A percentile compares a stretch with the other conserved stretches of the same genome.
phyloP scores from a whole-genome alignment of 2,113 vertebrate species.

The Camelus dromedarius region DNA sequence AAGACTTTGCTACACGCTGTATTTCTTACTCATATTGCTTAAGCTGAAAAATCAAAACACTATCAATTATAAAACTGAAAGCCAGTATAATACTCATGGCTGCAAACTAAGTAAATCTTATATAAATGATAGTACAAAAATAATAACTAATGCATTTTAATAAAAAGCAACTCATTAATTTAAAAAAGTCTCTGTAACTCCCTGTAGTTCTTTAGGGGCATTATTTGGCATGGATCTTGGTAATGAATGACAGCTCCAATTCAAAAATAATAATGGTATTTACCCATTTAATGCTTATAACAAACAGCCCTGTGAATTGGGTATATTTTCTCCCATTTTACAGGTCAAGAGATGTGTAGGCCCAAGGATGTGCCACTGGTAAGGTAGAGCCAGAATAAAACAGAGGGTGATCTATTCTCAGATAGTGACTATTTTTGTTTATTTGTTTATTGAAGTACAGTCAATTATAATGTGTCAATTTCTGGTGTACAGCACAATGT shows the following conservation, averaged over 20 bases:
- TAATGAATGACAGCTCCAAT: neutral
- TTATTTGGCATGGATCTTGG: neutral
- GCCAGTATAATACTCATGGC: neutral
- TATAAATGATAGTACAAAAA: neutral
- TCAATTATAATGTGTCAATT: no score
- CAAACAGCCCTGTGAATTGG: neutral
- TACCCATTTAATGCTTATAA: neutral
- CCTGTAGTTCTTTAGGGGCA: neutral
- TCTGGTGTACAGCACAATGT: no score
- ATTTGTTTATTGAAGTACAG: no score
- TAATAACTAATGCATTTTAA: neutral
- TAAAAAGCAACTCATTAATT: neutral
- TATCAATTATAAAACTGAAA: constrained; percentile 24
- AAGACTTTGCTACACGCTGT: neutral
- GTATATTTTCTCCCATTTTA: neutral
- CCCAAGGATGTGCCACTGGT: neutral
- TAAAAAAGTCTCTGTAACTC: neutral
- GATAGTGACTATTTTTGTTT: neutral
- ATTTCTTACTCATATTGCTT: neutral
- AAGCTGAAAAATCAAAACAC: constrained; percentile 12
- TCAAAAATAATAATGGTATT: neutral
- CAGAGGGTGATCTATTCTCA: neutral
- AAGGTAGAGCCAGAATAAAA: neutral
- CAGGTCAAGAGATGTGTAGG: neutral
- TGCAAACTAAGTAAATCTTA: constrained; percentile 35